Conservation (phyloP, 2,797 vertebrate genomes). For the Phrynocephalus forsythii region DNA sequence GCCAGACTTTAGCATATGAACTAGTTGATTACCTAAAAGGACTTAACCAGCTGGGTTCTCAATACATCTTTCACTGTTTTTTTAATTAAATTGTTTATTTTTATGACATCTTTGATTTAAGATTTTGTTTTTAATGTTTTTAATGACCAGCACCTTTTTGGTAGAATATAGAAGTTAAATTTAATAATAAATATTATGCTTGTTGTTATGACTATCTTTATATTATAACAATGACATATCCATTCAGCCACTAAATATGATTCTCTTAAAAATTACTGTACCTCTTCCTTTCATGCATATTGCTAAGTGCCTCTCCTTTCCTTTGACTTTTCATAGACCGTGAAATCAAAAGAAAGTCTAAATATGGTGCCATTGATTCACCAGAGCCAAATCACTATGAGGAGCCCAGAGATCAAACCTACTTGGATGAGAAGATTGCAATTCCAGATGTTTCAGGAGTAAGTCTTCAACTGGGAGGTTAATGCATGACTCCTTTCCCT, state of each 20-base stretch:
- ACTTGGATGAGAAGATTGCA: slow-evolving; percentile 71
- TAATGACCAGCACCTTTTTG: neutral
- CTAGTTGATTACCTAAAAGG: neutral
- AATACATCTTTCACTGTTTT: neutral
- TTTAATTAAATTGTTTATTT: neutral
- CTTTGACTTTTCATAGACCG: slow-evolving; percentile 14
- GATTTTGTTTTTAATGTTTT: neutral
- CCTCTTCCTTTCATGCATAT: neutral
- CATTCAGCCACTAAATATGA: neutral
- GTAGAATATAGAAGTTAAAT: too few species aligned
- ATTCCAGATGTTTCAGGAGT: slow-evolving; percentile 68
- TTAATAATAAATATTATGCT: too few species aligned
- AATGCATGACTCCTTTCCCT: neutral
- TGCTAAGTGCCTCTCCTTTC: neutral
- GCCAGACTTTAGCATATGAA: neutral
- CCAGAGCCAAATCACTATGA: neutral
- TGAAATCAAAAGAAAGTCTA: slow-evolving; percentile 16
- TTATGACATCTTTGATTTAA: neutral
- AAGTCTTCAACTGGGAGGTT: slow-evolving; percentile 10
- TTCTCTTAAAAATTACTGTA: neutral
- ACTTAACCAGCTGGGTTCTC: neutral
- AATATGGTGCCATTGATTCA: slow-evolving; percentile 61
- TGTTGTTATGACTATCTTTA: neutral
- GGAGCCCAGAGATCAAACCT: slow-evolving; percentile 25
- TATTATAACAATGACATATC: neutral